Evolutionary conservation across 2,888 invertebrate genomes (phyloP).

Genomic region (Aspidiotus destructor): DNA sequence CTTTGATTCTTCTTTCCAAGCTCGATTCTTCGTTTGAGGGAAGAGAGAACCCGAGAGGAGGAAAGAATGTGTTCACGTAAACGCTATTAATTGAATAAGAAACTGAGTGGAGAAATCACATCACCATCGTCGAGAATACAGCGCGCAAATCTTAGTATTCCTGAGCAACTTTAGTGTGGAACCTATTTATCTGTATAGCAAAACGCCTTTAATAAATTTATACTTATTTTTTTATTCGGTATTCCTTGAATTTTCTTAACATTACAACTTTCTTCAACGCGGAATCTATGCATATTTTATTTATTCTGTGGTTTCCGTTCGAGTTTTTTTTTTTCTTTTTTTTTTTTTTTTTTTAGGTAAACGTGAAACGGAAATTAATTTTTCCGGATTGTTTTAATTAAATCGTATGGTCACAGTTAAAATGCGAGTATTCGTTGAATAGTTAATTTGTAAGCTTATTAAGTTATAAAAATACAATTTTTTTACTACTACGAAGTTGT

Average conservation of each 20-base stretch:
- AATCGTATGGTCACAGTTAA: conserved; percentile 25
- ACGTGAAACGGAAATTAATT: conserved; percentile 8
- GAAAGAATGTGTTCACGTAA: too few relatives aligned
- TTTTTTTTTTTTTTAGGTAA: conserved; percentile 1
- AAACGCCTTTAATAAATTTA: too few relatives aligned
- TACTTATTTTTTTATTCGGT: too few relatives aligned
- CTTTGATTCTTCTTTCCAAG: too few relatives aligned
- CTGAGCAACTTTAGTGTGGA: too few relatives aligned
- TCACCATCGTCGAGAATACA: too few relatives aligned
- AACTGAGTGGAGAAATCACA: too few relatives aligned
- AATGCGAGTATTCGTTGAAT: conserved; percentile 32
- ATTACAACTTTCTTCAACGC: neutral
- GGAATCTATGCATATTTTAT: neutral
- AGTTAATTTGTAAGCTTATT: conserved; percentile 31
- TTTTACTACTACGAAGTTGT: conserved; percentile 30
- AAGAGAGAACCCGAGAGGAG: too few relatives aligned
- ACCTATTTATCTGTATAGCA: too few relatives aligned
- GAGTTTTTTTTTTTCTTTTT: neutral
- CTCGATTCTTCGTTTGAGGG: too few relatives aligned
- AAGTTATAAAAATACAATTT: conserved; percentile 31
- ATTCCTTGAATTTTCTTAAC: neutral
- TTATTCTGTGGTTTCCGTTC: neutral
- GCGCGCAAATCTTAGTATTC: too few relatives aligned
- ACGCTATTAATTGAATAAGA: too few relatives aligned
- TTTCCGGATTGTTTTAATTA: conserved; percentile 17